Percentiles rank a stretch among this genome's conserved stretches.
These are phyloP conservation scores for Tipula confusa DNA, from an alignment of 2,888 invertebrate species.

Conservation along the genomic window DNA sequence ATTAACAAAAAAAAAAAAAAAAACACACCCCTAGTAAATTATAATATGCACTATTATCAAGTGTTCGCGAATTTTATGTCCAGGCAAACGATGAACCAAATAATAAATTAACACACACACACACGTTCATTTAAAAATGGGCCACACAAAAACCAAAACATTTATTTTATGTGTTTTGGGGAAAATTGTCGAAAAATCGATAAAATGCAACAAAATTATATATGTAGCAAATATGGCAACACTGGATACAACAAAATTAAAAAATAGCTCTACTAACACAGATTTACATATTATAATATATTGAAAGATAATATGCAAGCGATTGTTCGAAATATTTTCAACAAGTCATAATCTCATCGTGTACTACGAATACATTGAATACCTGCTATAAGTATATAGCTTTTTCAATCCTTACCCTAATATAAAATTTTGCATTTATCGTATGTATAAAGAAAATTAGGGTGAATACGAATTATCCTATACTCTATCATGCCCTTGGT, in stretches of 20 bases:
- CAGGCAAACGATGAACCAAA: background rate
- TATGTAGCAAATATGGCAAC: background rate
- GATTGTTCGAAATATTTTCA: background rate
- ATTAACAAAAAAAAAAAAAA: background rate
- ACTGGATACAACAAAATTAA: background rate
- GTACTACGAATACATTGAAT: background rate
- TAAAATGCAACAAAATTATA: constrained; percentile 1
- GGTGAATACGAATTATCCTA: constrained; percentile 3
- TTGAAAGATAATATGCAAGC: background rate
- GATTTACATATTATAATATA: constrained; percentile 12
- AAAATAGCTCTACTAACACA: constrained; percentile 1
- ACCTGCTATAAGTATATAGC: background rate
- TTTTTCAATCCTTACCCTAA: background rate
- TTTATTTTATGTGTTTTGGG: background rate
- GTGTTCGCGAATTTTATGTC: background rate
- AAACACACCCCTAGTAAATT: background rate
- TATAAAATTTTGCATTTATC: background rate
- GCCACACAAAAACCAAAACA: background rate
- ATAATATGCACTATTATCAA: background rate
- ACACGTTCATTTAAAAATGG: background rate
- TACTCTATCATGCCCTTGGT: background rate
- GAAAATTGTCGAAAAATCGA: background rate
- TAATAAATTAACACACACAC: background rate
- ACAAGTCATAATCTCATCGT: background rate
- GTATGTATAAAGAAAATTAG: background rate